Conservation (phyloP, 1,140 invertebrate genomes). For the Mycetomoellerius zeteki region DNA sequence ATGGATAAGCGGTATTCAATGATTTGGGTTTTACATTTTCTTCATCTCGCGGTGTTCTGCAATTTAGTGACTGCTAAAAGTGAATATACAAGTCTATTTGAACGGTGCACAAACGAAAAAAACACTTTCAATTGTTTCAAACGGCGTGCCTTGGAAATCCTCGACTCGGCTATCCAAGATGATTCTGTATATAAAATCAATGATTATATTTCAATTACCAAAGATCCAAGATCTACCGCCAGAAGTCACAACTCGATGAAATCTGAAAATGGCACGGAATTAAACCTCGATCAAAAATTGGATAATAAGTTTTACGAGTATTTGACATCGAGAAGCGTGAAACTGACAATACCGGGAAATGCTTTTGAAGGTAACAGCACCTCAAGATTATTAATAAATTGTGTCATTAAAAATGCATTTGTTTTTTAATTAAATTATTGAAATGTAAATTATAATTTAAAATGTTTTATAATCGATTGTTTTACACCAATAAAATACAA, state of each 20-base stretch:
- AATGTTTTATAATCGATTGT: not conserved
- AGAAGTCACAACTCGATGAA: conserved; percentile 46
- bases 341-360: conserved; percentile 85
- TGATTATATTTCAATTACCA: conserved; percentile 88
- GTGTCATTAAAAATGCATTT: not conserved
- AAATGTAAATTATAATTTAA: not conserved
- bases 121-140: conserved; percentile 88
- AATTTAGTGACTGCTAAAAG: conserved; percentile 61
- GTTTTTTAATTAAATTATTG: not conserved
- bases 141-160: conserved; percentile 85
- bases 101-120: conserved; percentile 83
- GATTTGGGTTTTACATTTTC: not conserved
- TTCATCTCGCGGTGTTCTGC: conserved; percentile 28
- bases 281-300: conserved; percentile 82
- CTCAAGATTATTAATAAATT: not conserved
- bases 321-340: conserved; percentile 83
- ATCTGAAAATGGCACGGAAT: conserved; percentile 74
- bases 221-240: conserved; percentile 76
- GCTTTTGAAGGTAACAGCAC: conserved; percentile 82
- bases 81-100: conserved; percentile 82
- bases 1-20: conserved; percentile 32
- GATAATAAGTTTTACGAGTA: conserved; percentile 85
- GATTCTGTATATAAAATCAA: conserved; percentile 88
- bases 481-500: not conserved
- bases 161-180: conserved; percentile 87